A percentile compares a stretch with the other conserved stretches of the same genome.
Evolutionary conservation across 2,113 vertebrate genomes (phyloP).

Genomic region (Perca flavescens): DNA sequence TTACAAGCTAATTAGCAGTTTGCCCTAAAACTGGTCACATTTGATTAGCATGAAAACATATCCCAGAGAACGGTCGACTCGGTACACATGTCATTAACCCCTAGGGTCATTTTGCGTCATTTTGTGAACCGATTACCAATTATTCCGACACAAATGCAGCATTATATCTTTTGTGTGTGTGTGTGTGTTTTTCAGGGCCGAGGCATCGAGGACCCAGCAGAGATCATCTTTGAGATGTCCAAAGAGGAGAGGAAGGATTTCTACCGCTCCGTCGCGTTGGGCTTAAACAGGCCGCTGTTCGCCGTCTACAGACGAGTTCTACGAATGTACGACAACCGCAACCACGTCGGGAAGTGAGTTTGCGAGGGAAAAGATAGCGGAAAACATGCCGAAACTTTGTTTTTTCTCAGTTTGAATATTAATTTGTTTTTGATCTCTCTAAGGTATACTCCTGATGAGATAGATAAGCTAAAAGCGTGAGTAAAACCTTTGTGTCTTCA

Average conservation of each 20-base stretch:
- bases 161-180: background rate
- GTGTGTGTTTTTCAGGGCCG: slow-evolving; percentile 85
- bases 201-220: slow-evolving; percentile 96
- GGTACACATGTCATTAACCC: too few species aligned
- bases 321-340: slow-evolving; percentile 99
- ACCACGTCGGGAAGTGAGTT: slow-evolving; percentile 99
- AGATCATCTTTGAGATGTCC: slow-evolving; percentile 99
- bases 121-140: too few species aligned
- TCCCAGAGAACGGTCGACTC: too few species aligned
- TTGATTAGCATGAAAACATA: too few species aligned
- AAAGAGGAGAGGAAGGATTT: slow-evolving; percentile 99
- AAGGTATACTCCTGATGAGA: slow-evolving; percentile 95
- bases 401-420: background rate
- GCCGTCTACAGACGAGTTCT: slow-evolving; percentile 98
- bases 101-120: too few species aligned
- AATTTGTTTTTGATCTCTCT: background rate
- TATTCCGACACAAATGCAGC: too few species aligned
- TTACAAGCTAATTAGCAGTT: too few species aligned
- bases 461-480: slow-evolving; percentile 97
- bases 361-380: accelerated
- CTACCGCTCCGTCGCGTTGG: slow-evolving; percentile 97
- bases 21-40: too few species aligned
- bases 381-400: accelerated
- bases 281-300: slow-evolving; percentile 96
- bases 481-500: slow-evolving; percentile 64